These are phyloP conservation scores for Trichogramma dendrolimi DNA, from an alignment of 2,888 invertebrate species.

Conservation along the genomic window DNA sequence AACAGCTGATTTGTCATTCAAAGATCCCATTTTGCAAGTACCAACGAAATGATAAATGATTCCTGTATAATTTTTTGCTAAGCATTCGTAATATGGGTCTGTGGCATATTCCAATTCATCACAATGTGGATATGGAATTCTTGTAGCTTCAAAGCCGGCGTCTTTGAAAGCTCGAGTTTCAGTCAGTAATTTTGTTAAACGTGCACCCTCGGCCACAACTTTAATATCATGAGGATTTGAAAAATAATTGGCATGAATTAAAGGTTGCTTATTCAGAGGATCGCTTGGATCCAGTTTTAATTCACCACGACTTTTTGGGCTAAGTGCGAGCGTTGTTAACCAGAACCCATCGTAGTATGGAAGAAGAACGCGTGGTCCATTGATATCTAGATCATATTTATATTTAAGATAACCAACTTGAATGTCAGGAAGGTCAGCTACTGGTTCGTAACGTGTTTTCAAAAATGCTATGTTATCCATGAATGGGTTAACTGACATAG, in stretches of 20 bases:
- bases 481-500: slow-evolving; percentile 43
- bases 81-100: slow-evolving; percentile 16
- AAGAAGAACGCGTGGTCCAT: neutral
- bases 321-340: slow-evolving; percentile 17
- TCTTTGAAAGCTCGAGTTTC: slow-evolving; percentile 10
- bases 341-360: slow-evolving; percentile 29
- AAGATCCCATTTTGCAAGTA: slow-evolving; percentile 52
- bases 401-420: slow-evolving; percentile 54
- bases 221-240: slow-evolving; percentile 12
- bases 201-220: slow-evolving; percentile 7
- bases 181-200: slow-evolving; percentile 1
- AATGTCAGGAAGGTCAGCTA: slow-evolving; percentile 58
- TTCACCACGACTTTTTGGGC: slow-evolving; percentile 30
- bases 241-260: slow-evolving; percentile 18
- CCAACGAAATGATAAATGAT: slow-evolving; percentile 36
- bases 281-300: slow-evolving; percentile 29
- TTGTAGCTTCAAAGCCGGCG: slow-evolving; percentile 44
- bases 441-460: slow-evolving; percentile 56
- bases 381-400: neutral
- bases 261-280: slow-evolving; percentile 10
- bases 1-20: slow-evolving; percentile 44
- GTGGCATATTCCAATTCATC: slow-evolving; percentile 12
- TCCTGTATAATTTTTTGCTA: slow-evolving; percentile 5
- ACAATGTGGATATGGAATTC: slow-evolving; percentile 60
- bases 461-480: slow-evolving; percentile 60